These are phyloP conservation scores for Phenganax subtilis DNA, from an alignment of 92 coral and sea anemone species.

Conservation along the genomic window DNA sequence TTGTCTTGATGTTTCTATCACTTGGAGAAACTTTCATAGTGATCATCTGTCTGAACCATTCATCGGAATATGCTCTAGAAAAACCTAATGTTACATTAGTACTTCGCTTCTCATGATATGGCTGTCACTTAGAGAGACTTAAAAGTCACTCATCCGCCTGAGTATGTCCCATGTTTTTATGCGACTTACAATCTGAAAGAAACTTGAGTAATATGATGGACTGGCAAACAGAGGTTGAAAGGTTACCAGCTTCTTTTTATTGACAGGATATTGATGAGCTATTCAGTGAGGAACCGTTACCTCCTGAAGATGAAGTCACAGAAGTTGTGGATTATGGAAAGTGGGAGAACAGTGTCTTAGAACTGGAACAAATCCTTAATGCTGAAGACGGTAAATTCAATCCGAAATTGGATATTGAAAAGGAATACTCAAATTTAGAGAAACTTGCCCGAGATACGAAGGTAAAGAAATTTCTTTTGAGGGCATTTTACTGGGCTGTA, in stretches of 20 bases:
- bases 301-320: not conserved
- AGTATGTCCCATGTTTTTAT: too few species aligned
- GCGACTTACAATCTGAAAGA: not conserved
- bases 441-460: conserved; percentile 36
- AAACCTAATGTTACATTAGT: too few species aligned
- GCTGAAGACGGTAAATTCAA: conserved; percentile 28
- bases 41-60: too few species aligned
- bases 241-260: not conserved
- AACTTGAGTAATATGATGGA: not conserved
- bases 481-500: not conserved
- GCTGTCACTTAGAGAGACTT: too few species aligned
- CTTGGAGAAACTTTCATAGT: too few species aligned
- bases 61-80: too few species aligned
- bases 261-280: conserved; percentile 13
- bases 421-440: conserved; percentile 35
- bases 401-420: conserved; percentile 26
- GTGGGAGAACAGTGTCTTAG: conserved; percentile 16
- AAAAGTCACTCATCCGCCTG: too few species aligned
- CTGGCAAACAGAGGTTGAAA: not conserved
- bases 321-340: conserved; percentile 22
- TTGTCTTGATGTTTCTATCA: too few species aligned
- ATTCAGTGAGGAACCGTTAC: not conserved
- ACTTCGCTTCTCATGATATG: too few species aligned
- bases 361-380: conserved; percentile 23
- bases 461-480: not conserved